Percentiles rank a stretch among this genome's conserved stretches.
Conservation (phyloP, 2,797 vertebrate species). For the Alosa sapidissima region DNA sequence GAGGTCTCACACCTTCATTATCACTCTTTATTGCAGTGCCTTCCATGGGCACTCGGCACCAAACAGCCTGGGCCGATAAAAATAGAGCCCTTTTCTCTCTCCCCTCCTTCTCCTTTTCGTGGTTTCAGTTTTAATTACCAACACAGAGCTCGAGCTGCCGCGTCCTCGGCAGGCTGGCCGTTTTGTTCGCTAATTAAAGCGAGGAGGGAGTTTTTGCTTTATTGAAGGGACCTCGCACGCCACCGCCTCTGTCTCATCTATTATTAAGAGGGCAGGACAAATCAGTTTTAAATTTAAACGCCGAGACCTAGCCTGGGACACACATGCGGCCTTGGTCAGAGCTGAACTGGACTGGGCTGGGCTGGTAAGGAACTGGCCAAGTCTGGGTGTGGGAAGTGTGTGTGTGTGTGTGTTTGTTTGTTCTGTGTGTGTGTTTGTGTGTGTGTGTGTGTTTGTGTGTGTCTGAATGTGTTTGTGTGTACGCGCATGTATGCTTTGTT, state of each 20-base stretch:
- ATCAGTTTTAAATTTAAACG: constrained; percentile 97
- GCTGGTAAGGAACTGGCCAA: constrained; percentile 44
- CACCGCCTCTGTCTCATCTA: constrained; percentile 86
- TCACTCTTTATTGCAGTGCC: constrained; percentile 95
- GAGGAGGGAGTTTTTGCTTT: constrained; percentile 81
- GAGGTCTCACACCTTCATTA: constrained; percentile 98
- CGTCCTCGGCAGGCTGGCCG: constrained; percentile 83
- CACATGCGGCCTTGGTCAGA: constrained; percentile 57
- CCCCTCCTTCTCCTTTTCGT: constrained; percentile 80
- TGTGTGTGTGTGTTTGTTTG: not conserved
- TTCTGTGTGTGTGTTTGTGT: not conserved
- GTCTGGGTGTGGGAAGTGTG: not conserved
- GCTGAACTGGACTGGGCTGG: constrained; percentile 55
- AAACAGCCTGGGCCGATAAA: constrained; percentile 91
- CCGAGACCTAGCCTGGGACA: constrained; percentile 86
- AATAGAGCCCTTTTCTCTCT: constrained; percentile 78
- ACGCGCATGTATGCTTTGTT: not conserved
- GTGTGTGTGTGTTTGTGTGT: not conserved
- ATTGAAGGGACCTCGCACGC: constrained; percentile 86
- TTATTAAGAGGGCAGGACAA: constrained; percentile 98
- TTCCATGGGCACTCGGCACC: constrained; percentile 86
- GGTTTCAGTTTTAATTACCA: constrained; percentile 98
- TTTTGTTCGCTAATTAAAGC: constrained; percentile 94
- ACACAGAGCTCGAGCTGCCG: constrained; percentile 82
- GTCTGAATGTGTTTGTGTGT: not conserved